phyloP scores from a whole-genome alignment of 37 sponge, comb jelly and placozoan species.

The Hexactinellida sp. region DNA sequence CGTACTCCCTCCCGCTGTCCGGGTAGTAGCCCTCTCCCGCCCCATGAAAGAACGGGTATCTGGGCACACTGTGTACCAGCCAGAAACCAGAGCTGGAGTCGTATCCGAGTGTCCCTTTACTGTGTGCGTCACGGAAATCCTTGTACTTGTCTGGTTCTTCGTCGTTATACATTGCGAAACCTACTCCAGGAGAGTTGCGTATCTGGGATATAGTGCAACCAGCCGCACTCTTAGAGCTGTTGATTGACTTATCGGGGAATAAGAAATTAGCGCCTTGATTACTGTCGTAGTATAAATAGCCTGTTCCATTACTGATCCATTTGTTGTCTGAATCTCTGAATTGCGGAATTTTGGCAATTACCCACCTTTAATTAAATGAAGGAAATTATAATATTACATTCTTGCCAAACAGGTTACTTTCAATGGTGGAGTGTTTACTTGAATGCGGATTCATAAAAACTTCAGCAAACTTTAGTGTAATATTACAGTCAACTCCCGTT shows the following conservation, averaged over 20 bases:
- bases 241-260: background rate
- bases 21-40: background rate
- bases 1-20: background rate
- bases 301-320: background rate
- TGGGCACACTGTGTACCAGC: constrained; percentile 6
- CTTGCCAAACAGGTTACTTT: too few relatives aligned
- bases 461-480: too few relatives aligned
- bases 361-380: background rate
- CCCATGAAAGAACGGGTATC: background rate
- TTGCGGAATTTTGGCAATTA: background rate
- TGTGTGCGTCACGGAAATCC: background rate
- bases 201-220: background rate
- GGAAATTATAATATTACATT: too few relatives aligned
- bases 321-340: background rate
- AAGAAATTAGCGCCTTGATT: background rate
- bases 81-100: background rate
- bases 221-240: background rate
- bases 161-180: background rate
- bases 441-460: background rate
- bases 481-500: too few relatives aligned
- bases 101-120: background rate
- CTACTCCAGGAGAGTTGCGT: background rate
- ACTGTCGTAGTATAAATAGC: background rate
- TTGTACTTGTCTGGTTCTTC: background rate
- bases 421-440: background rate